phyloP scores from a whole-genome alignment of 1,140 invertebrate species.

The Gonioctena quinquepunctata region DNA sequence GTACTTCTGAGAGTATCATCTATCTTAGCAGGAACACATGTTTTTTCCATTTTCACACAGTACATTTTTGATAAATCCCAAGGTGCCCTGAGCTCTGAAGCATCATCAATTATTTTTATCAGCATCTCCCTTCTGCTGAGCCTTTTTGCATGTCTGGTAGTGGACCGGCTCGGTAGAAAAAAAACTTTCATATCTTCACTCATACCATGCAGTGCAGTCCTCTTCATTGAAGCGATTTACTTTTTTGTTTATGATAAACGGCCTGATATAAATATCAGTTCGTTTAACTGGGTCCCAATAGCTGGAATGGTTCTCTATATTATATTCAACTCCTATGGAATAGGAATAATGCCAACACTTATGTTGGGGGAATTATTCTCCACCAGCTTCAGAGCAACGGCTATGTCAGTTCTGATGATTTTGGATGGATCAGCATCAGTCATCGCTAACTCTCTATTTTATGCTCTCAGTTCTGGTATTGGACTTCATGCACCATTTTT shows the following conservation, averaged over 20 bases:
- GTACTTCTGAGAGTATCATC: slow-evolving; percentile 28
- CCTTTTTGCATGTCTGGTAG: slow-evolving; percentile 60
- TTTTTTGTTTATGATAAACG: slow-evolving; percentile 25
- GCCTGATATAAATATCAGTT: slow-evolving; percentile 33
- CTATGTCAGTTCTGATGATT: slow-evolving; percentile 31
- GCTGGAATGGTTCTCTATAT: slow-evolving; percentile 39
- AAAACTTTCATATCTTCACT: slow-evolving; percentile 31
- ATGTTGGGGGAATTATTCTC: slow-evolving; percentile 48
- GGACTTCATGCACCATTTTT: slow-evolving; percentile 76
- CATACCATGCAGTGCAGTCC: slow-evolving; percentile 19
- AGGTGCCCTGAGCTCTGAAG: slow-evolving; percentile 39
- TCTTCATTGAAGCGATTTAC: slow-evolving; percentile 59
- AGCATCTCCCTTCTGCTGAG: slow-evolving; percentile 72
- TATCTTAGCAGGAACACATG: slow-evolving; percentile 17
- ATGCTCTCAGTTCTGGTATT: slow-evolving; percentile 57
- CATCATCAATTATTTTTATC: slow-evolving; percentile 44
- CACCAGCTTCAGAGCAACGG: slow-evolving; percentile 45
- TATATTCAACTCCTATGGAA: slow-evolving; percentile 32
- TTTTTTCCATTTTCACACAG: slow-evolving; percentile 34
- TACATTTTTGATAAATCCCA: slow-evolving; percentile 48
- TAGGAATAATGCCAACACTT: slow-evolving; percentile 39
- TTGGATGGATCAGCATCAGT: slow-evolving; percentile 33
- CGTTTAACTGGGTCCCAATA: slow-evolving; percentile 40
- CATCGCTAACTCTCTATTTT: slow-evolving; percentile 49
- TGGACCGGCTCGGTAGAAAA: slow-evolving; percentile 49